Conservation (phyloP, 2,797 vertebrate species). For the Sylvilagus floridanus region DNA sequence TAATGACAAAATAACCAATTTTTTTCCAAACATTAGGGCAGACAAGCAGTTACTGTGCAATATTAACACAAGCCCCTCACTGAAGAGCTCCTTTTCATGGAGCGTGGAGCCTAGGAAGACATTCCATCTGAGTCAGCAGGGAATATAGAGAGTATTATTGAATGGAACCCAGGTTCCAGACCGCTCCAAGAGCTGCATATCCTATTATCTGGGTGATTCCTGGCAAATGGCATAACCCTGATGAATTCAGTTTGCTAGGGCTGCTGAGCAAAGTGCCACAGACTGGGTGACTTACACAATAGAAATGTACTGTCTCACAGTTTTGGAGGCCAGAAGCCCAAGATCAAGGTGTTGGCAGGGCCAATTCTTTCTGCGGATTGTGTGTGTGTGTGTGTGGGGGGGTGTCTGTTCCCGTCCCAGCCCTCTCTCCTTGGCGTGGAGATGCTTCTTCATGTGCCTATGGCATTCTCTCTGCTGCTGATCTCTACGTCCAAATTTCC, state of each 20-base stretch:
- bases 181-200: fast-evolving
- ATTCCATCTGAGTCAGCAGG: not conserved
- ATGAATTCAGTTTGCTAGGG: not conserved
- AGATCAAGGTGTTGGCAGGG: not conserved
- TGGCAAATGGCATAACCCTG: not conserved
- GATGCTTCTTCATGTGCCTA: not conserved
- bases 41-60: not conserved
- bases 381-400: too few relatives aligned
- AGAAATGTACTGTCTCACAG: not conserved
- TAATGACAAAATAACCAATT: not conserved
- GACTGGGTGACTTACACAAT: not conserved
- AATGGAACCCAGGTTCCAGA: not conserved
- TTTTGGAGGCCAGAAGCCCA: not conserved
- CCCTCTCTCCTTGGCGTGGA: not conserved
- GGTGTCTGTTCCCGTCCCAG: too few relatives aligned
- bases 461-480: not conserved
- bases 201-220: too few relatives aligned
- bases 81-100: not conserved
- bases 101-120: not conserved
- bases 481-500: not conserved
- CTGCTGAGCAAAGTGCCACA: not conserved
- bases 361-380: not conserved
- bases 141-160: not conserved
- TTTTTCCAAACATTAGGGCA: not conserved
- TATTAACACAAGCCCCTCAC: not conserved